Percentiles rank a stretch among this genome's conserved stretches.
phyloP scores from a whole-genome alignment of 2,888 invertebrate genomes.

The Cryptocephalus moraei region DNA sequence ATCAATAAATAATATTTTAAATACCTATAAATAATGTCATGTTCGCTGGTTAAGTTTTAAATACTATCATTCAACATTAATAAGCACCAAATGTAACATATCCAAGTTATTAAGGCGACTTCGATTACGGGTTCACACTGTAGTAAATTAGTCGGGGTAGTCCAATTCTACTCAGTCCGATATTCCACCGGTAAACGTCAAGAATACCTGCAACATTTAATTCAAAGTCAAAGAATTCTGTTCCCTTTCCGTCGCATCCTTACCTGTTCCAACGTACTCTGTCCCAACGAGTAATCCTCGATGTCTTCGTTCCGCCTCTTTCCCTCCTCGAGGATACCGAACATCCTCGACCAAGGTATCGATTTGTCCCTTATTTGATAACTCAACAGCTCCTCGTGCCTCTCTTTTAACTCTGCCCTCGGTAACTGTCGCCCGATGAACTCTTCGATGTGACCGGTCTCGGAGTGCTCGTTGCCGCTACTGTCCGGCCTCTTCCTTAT shows the following conservation, averaged over 20 bases:
- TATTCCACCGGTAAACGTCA: no score
- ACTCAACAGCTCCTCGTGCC: conserved; percentile 61
- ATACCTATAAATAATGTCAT: no score
- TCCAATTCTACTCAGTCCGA: no score
- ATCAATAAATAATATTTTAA: no score
- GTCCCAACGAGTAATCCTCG: conserved; percentile 74
- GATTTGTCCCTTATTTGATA: conserved; percentile 54
- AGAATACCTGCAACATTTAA: no score
- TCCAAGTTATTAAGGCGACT: no score
- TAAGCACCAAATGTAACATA: no score
- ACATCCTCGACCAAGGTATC: conserved; percentile 64
- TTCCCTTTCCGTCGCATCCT: background rate
- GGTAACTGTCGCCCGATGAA: conserved; percentile 29
- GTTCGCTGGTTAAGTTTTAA: no score
- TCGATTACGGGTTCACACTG: no score
- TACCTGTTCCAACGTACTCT: conserved; percentile 70
- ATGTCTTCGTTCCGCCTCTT: conserved; percentile 39
- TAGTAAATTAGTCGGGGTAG: no score
- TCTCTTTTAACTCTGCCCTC: conserved; percentile 45
- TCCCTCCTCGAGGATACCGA: conserved; percentile 59
- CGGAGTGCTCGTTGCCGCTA: conserved; percentile 8
- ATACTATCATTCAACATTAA: no score
- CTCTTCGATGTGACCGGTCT: conserved; percentile 19
- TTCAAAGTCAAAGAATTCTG: no score
- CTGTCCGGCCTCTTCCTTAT: conserved; percentile 26